Evolutionary conservation across 2,113 vertebrate species (phyloP).

Genomic region (Ceyx margarethae): DNA sequence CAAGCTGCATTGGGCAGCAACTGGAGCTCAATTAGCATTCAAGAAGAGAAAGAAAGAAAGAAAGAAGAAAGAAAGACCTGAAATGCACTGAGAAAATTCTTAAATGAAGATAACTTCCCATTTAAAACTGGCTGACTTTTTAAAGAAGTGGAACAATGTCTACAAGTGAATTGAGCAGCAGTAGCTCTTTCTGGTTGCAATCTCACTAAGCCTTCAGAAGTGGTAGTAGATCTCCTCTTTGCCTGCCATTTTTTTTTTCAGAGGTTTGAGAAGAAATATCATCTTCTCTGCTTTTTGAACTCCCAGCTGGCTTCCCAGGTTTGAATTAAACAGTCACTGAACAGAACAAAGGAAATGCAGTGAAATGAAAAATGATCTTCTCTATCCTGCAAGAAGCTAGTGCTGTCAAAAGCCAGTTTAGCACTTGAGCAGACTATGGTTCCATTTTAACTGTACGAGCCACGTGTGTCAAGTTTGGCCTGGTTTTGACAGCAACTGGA

Average conservation of each 20-base stretch:
- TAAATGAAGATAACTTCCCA: background rate
- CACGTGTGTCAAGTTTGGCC: background rate
- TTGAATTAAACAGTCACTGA: constrained; percentile 15
- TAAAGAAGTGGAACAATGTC: background rate
- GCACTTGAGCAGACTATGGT: constrained; percentile 17
- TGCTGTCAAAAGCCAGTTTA: constrained; percentile 33
- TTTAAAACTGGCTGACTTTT: background rate
- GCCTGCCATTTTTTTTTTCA: background rate
- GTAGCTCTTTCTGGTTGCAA: background rate
- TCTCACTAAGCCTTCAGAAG: background rate
- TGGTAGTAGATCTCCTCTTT: background rate
- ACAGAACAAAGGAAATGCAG: background rate
- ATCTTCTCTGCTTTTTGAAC: background rate
- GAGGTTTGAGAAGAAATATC: background rate
- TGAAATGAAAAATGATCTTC: background rate
- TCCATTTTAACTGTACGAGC: background rate
- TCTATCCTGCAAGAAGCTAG: background rate
- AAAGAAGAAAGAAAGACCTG: background rate
- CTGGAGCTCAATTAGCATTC: background rate
- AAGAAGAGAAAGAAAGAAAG: background rate
- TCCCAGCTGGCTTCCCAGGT: constrained; percentile 6
- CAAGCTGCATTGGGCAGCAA: background rate
- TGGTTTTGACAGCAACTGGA: constrained; percentile 15
- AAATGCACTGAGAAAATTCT: background rate
- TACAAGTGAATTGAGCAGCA: background rate